phyloP scores from a whole-genome alignment of 2,113 vertebrate species.

The Excalfactoria chinensis region DNA sequence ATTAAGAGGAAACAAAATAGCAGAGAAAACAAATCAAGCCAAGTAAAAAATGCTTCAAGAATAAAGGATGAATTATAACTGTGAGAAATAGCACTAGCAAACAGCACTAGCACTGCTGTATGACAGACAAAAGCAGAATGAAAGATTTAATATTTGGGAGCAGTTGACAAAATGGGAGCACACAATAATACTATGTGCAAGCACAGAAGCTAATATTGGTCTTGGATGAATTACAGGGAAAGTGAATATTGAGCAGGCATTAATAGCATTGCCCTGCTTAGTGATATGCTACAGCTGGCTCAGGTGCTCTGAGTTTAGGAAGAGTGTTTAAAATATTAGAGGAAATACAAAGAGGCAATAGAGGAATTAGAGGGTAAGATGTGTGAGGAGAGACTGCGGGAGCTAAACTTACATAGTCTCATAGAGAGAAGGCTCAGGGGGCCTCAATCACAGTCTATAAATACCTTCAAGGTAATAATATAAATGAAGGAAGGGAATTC shows the following conservation, averaged over 20 bases:
- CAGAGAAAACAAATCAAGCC: neutral
- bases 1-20: neutral
- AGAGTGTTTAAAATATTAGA: slow-evolving; percentile 70
- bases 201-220: neutral
- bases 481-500: slow-evolving; percentile 79
- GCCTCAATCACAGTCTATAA: slow-evolving; percentile 74
- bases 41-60: neutral
- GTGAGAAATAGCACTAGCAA: neutral
- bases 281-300: slow-evolving; percentile 26
- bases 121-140: neutral
- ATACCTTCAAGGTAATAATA: slow-evolving; percentile 78
- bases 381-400: slow-evolving; percentile 51
- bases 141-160: neutral
- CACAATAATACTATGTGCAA: neutral
- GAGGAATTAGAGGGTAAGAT: slow-evolving; percentile 68
- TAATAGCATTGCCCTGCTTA: slow-evolving; percentile 58
- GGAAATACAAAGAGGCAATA: slow-evolving; percentile 59
- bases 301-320: slow-evolving; percentile 64
- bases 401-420: slow-evolving; percentile 73
- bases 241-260: slow-evolving; percentile 44
- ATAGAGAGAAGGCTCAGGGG: slow-evolving; percentile 66
- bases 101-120: neutral
- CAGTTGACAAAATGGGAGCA: neutral
- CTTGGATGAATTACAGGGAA: slow-evolving; percentile 29
- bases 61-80: neutral